A percentile compares a stretch with the other conserved stretches of the same genome.
Evolutionary conservation across 2,888 invertebrate species (phyloP).

Genomic region (Heliconius aoede): DNA sequence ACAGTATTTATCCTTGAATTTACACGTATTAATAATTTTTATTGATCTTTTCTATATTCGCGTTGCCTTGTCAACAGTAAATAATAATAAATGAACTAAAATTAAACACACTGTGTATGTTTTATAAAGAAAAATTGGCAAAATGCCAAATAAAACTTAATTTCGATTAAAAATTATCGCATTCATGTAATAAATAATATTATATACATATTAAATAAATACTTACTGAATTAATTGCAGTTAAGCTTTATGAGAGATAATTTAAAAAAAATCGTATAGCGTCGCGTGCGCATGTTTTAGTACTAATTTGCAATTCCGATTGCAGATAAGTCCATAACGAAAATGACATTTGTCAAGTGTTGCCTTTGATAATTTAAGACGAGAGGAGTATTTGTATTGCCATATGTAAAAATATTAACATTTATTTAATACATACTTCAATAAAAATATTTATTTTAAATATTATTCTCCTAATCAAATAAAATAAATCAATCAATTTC

Average conservation of each 20-base stretch:
- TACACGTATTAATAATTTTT: neutral
- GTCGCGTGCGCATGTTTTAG: neutral
- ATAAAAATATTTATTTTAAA: neutral
- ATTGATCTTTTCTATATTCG: neutral
- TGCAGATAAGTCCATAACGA: neutral
- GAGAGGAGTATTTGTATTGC: neutral
- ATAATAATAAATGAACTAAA: conserved; percentile 19
- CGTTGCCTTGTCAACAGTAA: conserved; percentile 8
- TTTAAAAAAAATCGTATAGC: neutral
- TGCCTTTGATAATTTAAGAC: neutral
- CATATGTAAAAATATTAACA: neutral
- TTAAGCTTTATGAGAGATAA: neutral
- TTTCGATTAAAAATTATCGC: neutral
- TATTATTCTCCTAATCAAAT: too few relatives aligned
- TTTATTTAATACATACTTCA: neutral
- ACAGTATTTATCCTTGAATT: conserved; percentile 5
- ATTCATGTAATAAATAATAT: neutral
- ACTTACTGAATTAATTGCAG: conserved; percentile 6
- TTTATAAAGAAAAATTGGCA: neutral
- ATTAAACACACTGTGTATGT: conserved; percentile 1
- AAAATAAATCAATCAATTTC: too few relatives aligned
- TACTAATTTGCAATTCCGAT: conserved; percentile 17
- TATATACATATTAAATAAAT: neutral
- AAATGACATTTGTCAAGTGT: conserved; percentile 12
- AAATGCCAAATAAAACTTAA: neutral